These are phyloP conservation scores for Semnopithecus entellus DNA, from an alignment of 2,113 vertebrate species.

Conservation along the genomic window DNA sequence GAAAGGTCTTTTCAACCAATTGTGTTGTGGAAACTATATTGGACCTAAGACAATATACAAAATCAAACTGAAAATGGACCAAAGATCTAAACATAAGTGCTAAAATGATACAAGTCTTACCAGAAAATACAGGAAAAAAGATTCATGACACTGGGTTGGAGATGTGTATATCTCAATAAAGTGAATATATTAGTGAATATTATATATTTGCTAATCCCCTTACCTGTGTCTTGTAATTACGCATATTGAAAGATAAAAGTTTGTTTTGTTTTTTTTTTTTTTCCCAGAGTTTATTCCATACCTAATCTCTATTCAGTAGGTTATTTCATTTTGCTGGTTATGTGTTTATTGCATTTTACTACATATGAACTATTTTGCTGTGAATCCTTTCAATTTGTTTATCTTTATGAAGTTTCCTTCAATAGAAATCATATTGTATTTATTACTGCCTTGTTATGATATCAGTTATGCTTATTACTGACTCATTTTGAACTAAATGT, in stretches of 20 bases:
- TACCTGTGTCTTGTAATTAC: neutral
- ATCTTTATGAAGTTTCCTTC: neutral
- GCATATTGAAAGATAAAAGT: neutral
- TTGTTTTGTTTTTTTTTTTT: neutral
- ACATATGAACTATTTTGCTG: neutral
- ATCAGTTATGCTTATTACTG: neutral
- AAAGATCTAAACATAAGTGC: neutral
- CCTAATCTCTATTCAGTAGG: neutral
- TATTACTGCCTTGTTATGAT: neutral
- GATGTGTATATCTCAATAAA: neutral
- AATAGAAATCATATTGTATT: neutral
- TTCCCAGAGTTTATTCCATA: neutral
- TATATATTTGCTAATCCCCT: neutral
- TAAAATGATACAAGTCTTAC: neutral
- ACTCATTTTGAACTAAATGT: neutral
- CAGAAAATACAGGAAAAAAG: neutral
- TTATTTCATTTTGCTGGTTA: neutral
- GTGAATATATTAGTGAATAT: neutral
- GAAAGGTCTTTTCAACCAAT: neutral
- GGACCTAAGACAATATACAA: neutral
- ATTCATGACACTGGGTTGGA: neutral
- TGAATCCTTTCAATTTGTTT: neutral
- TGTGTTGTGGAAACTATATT: neutral
- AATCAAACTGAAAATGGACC: neutral
- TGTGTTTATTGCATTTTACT: neutral